Evolutionary conservation across 30 jellyfish, hydroid and myxozoan species (phyloP).

Genomic region (Aurelia coerulea): DNA sequence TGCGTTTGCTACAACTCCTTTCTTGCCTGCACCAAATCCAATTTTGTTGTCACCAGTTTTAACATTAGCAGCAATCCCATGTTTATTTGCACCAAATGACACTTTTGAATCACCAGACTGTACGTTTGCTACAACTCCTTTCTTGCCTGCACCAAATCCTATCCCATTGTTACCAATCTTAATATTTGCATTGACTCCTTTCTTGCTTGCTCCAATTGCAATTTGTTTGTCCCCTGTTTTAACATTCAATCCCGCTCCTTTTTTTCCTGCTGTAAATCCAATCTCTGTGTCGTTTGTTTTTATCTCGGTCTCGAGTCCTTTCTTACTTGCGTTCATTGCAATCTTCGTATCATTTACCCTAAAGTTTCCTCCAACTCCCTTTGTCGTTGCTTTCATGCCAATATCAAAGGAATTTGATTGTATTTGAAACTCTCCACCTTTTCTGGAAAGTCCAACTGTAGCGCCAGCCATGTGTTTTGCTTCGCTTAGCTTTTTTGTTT

Average conservation of each 20-base stretch:
- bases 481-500: background rate
- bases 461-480: background rate
- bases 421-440: conserved; percentile 1
- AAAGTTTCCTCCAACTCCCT: background rate
- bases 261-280: background rate
- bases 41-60: background rate
- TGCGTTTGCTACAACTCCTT: background rate
- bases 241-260: background rate
- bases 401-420: background rate
- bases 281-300: background rate
- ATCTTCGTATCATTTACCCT: background rate
- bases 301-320: background rate
- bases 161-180: background rate
- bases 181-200: background rate
- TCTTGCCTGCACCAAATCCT: background rate
- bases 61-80: background rate
- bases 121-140: background rate
- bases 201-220: background rate
- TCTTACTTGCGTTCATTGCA: background rate
- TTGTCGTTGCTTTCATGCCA: background rate
- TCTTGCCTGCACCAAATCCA: background rate
- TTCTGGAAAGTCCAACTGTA: background rate
- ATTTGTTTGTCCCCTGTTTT: background rate
- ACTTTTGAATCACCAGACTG: background rate
- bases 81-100: background rate